Conservation (phyloP, 2,888 invertebrate genomes). For the Hymenopus coronatus region DNA sequence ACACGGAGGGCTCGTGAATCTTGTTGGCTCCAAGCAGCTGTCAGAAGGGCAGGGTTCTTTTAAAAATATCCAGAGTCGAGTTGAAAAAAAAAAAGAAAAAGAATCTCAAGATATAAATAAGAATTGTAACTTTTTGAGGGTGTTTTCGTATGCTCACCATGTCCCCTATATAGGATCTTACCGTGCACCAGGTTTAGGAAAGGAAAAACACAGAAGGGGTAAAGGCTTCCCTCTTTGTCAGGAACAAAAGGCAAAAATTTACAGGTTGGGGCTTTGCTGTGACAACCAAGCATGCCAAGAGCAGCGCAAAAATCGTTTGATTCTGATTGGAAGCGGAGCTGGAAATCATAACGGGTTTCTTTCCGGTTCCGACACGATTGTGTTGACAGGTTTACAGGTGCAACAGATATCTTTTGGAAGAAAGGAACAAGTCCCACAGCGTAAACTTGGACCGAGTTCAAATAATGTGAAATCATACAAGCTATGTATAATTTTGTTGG, state of each 20-base stretch:
- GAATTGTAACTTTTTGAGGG: not conserved
- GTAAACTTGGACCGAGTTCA: not conserved
- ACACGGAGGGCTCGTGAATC: not conserved
- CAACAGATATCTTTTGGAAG: not conserved
- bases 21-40: not conserved
- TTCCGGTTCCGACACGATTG: not conserved
- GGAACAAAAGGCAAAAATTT: not conserved
- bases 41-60: not conserved
- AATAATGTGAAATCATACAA: not conserved
- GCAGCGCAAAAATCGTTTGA: not conserved
- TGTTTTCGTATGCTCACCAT: not conserved
- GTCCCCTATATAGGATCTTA: not conserved
- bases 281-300: not conserved
- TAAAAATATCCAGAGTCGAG: not conserved
- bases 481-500: no score
- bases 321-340: not conserved
- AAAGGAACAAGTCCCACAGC: not conserved
- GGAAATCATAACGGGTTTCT: not conserved
- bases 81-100: not conserved
- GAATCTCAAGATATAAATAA: not conserved
- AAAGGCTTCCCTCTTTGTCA: not conserved
- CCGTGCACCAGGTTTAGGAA: not conserved
- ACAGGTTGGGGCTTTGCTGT: not conserved
- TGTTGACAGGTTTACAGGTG: not conserved
- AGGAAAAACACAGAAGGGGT: not conserved